Evolutionary conservation across 1,140 invertebrate genomes (phyloP).

Genomic region (Diprion similis): DNA sequence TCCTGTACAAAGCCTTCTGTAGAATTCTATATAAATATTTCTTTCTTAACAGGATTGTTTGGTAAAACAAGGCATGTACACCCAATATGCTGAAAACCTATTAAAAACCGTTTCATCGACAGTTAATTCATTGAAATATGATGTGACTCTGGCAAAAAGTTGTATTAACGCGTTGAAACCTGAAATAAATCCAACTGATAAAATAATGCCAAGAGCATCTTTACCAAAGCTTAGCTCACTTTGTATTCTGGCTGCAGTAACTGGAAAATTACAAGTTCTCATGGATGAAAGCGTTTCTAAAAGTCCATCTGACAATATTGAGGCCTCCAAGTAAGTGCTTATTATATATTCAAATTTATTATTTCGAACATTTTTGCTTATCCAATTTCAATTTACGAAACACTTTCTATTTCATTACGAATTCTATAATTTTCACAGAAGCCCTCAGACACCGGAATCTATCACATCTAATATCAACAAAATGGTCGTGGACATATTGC

Average conservation of each 20-base stretch:
- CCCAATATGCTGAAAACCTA: slow-evolving; percentile 80
- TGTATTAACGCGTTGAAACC: slow-evolving; percentile 71
- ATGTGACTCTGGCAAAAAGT: slow-evolving; percentile 74
- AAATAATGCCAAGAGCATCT: slow-evolving; percentile 61
- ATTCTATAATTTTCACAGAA: slow-evolving; percentile 22
- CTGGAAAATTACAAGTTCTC: slow-evolving; percentile 74
- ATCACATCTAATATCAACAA: slow-evolving; percentile 44
- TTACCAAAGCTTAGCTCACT: slow-evolving; percentile 73
- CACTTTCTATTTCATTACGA: slow-evolving; percentile 15
- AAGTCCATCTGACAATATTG: slow-evolving; percentile 45
- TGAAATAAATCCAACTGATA: slow-evolving; percentile 52
- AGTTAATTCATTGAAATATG: slow-evolving; percentile 72
- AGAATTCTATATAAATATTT: too few relatives aligned
- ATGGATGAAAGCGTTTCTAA: slow-evolving; percentile 63
- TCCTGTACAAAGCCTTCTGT: slow-evolving; percentile 6
- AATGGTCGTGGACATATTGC: slow-evolving; percentile 67
- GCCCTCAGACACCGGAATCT: slow-evolving; percentile 41
- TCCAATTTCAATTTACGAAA: background rate
- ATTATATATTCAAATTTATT: slow-evolving; percentile 2
- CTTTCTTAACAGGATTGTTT: slow-evolving; percentile 70
- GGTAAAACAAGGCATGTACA: slow-evolving; percentile 90
- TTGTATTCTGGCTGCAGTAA: slow-evolving; percentile 70
- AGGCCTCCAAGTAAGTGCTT: slow-evolving; percentile 42
- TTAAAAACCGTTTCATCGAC: slow-evolving; percentile 73
- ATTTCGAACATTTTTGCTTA: slow-evolving; percentile 4